These are phyloP conservation scores for Cataglyphis albicans DNA, from an alignment of 2,888 invertebrate species.

Conservation along the genomic window DNA sequence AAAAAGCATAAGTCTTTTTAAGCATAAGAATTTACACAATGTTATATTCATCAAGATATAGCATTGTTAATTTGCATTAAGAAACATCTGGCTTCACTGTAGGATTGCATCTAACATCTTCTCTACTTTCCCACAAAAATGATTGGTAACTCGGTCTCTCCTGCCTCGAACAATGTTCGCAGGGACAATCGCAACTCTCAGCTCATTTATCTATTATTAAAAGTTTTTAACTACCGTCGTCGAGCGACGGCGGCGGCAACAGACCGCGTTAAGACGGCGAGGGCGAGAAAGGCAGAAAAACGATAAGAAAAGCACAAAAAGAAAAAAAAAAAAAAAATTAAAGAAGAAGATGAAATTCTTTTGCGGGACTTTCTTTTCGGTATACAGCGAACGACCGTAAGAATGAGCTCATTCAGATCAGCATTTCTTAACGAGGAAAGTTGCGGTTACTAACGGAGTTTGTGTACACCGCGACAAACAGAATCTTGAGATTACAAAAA, in stretches of 20 bases:
- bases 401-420: constrained; percentile 77
- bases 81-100: constrained; percentile 9
- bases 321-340: constrained; percentile 7
- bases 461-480: constrained; percentile 67
- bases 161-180: constrained; percentile 49
- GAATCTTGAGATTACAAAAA: constrained; percentile 56
- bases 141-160: constrained; percentile 39
- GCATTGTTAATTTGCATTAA: constrained; percentile 23
- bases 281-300: constrained; percentile 18
- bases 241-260: constrained; percentile 42
- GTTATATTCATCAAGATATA: not conserved
- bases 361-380: constrained; percentile 64
- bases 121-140: constrained; percentile 31
- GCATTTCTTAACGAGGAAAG: constrained; percentile 83
- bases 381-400: constrained; percentile 67
- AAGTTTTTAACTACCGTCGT: constrained; percentile 72
- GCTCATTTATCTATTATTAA: constrained; percentile 76
- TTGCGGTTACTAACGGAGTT: constrained; percentile 73
- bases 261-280: constrained; percentile 30
- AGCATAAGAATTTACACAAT: not conserved
- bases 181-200: constrained; percentile 67
- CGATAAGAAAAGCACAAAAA: constrained; percentile 27
- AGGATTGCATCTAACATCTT: constrained; percentile 24
- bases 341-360: constrained; percentile 63
- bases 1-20: not conserved